These are phyloP conservation scores for Martes flavigula DNA, from an alignment of 2,797 vertebrate genomes.

Conservation along the genomic window DNA sequence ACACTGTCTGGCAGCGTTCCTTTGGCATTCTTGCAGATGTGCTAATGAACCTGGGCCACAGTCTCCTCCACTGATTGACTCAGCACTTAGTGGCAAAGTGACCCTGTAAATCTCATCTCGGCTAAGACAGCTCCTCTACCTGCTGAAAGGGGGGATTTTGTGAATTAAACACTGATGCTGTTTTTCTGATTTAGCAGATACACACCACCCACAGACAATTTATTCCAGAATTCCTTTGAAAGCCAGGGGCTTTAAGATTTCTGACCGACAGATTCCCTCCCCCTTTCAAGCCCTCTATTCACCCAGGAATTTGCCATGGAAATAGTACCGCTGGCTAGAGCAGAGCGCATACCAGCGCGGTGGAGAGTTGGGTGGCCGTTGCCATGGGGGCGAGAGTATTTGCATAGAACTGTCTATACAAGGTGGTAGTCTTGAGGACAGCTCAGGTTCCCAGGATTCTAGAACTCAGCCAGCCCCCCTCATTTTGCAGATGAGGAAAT, in stretches of 20 bases:
- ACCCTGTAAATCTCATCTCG: slow-evolving; percentile 29
- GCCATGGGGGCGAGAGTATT: slow-evolving; percentile 56
- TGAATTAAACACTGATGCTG: slow-evolving; percentile 19
- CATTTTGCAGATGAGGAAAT: slow-evolving; percentile 27
- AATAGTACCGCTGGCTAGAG: slow-evolving; percentile 50
- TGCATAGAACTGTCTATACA: slow-evolving; percentile 45
- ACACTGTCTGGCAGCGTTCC: neutral
- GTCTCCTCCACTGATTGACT: slow-evolving; percentile 42
- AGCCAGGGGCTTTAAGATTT: slow-evolving; percentile 53
- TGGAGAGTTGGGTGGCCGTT: slow-evolving; percentile 32
- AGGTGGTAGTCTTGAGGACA: neutral
- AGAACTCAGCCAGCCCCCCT: neutral
- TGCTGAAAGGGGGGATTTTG: slow-evolving; percentile 5
- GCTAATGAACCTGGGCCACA: slow-evolving; percentile 25
- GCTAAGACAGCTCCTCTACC: neutral
- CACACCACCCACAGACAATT: slow-evolving; percentile 29
- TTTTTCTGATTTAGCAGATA: slow-evolving; percentile 36
- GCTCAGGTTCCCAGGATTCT: slow-evolving; percentile 28
- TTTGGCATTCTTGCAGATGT: slow-evolving; percentile 14
- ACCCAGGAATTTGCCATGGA: slow-evolving; percentile 66
- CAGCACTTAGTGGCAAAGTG: slow-evolving; percentile 49
- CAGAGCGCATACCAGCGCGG: slow-evolving; percentile 41
- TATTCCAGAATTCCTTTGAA: slow-evolving; percentile 59
- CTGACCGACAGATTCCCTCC: slow-evolving; percentile 9
- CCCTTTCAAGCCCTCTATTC: slow-evolving; percentile 49